Evolutionary conservation across 2,797 vertebrate species (phyloP).

Genomic region (Sandelia bainsii): DNA sequence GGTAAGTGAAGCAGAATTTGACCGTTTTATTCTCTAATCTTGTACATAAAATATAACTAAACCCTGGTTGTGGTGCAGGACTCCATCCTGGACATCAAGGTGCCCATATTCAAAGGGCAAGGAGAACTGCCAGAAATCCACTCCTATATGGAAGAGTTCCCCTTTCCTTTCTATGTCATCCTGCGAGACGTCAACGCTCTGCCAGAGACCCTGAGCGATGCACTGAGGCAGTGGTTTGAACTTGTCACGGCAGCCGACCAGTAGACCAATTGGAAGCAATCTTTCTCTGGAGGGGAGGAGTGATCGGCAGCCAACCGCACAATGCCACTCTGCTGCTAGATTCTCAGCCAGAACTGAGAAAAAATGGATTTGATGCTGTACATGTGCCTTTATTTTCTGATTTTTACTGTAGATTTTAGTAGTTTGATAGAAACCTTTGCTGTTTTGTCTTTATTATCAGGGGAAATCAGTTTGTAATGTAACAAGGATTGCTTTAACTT

Average conservation of each 20-base stretch:
- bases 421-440: constrained; percentile 65
- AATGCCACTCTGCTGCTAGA: constrained; percentile 66
- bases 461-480: constrained; percentile 50
- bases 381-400: constrained; percentile 84
- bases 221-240: constrained; percentile 98
- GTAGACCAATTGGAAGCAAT: constrained; percentile 55
- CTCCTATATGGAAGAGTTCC: constrained; percentile 99
- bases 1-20: constrained; percentile 79
- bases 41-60: background rate
- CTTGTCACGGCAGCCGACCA: constrained; percentile 91
- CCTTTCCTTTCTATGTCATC: constrained; percentile 97
- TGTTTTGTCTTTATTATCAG: constrained; percentile 62
- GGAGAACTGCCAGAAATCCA: constrained; percentile 95
- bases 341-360: constrained; percentile 29
- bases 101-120: constrained; percentile 93
- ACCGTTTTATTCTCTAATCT: background rate
- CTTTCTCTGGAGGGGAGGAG: constrained; percentile 16
- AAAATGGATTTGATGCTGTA: constrained; percentile 72
- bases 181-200: constrained; percentile 93
- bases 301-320: constrained; percentile 55
- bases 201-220: constrained; percentile 96
- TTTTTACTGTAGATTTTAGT: constrained; percentile 70
- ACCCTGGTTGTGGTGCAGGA: constrained; percentile 81
- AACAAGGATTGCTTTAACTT: constrained; percentile 68
- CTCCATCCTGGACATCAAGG: constrained; percentile 98